Evolutionary conservation across 2,797 vertebrate genomes (phyloP).

Genomic region (Sebastes hopkinsi): DNA sequence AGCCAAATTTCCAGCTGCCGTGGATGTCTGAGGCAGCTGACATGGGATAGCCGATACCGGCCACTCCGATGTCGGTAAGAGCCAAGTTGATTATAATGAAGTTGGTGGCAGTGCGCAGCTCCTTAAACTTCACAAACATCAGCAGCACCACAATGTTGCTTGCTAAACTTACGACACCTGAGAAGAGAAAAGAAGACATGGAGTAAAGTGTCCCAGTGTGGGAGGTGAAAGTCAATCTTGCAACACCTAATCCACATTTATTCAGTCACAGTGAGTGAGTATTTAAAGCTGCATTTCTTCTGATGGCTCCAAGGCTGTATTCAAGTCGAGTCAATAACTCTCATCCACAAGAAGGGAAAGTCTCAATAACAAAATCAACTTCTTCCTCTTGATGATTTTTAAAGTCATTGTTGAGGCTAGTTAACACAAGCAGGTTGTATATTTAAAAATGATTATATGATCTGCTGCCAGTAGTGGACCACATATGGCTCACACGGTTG

Average conservation of each 20-base stretch:
- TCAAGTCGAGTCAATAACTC: not conserved
- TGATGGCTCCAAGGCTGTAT: not conserved
- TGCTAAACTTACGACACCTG: slow-evolving; percentile 91
- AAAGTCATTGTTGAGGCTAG: not conserved
- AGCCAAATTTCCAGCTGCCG: slow-evolving; percentile 96
- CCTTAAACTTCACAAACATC: slow-evolving; percentile 95
- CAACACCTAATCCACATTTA: not conserved
- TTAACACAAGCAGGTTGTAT: not conserved
- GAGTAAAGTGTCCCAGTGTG: not conserved
- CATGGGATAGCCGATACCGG: slow-evolving; percentile 96
- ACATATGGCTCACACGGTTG: not conserved
- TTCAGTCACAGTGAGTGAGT: not conserved
- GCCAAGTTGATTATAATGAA: slow-evolving; percentile 96
- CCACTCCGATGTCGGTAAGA: slow-evolving; percentile 95
- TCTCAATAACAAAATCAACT: not conserved
- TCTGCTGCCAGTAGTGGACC: not conserved
- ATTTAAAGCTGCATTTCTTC: not conserved
- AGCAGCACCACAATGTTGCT: slow-evolving; percentile 94
- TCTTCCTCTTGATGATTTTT: not conserved
- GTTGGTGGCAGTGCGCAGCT: slow-evolving; percentile 95
- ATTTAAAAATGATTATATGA: not conserved
- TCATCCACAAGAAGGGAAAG: not conserved
- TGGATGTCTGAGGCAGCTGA: slow-evolving; percentile 96
- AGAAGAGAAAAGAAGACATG: not conserved
- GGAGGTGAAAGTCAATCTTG: not conserved